Conservation (phyloP, 2,113 vertebrate genomes). For the Panurus biarmicus region DNA sequence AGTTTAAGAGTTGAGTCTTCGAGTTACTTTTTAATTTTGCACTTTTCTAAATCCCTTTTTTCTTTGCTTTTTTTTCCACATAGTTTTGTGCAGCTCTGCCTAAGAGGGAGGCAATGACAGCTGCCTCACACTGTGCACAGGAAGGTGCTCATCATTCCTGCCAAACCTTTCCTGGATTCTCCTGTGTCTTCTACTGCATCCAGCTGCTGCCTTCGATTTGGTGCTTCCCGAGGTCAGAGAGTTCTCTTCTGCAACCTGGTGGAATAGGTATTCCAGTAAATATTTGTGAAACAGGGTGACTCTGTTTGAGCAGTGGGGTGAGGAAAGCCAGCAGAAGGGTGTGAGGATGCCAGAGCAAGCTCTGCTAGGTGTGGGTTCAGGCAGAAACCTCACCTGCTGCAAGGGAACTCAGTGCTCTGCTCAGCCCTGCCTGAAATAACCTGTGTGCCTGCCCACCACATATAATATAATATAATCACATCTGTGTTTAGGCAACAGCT, state of each 20-base stretch:
- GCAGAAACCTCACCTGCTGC: background rate
- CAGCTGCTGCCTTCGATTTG: background rate
- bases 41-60: background rate
- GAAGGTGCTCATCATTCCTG: background rate
- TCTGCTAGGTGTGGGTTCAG: background rate
- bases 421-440: background rate
- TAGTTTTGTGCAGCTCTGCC: background rate
- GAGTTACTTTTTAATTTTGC: background rate
- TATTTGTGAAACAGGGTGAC: background rate
- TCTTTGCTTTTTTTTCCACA: accelerated
- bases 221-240: background rate
- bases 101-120: background rate
- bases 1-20: background rate
- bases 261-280: background rate
- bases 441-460: background rate
- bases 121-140: background rate
- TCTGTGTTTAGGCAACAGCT: background rate
- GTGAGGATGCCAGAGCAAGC: background rate
- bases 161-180: background rate
- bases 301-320: background rate
- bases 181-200: background rate
- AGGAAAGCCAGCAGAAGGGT: background rate
- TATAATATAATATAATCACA: background rate
- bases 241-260: background rate
- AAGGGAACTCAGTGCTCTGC: background rate